Conservation (phyloP, 2,888 invertebrate species). For the Hypselothyrea guttata region DNA sequence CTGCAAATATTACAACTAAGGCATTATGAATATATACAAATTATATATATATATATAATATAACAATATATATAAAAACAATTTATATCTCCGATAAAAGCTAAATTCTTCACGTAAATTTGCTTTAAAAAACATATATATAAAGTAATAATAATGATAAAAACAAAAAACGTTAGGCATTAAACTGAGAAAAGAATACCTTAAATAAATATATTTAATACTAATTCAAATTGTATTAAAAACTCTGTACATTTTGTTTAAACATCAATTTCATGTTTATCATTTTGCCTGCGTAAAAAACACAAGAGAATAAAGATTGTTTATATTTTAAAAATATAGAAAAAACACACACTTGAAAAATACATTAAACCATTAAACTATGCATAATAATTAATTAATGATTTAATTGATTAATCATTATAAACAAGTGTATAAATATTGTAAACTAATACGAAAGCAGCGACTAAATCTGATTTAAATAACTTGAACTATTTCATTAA, state of each 20-base stretch:
- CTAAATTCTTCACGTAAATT: conserved; percentile 31
- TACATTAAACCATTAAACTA: conserved; percentile 9
- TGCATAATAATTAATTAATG: conserved; percentile 34
- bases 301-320: conserved; percentile 81
- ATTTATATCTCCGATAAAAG: conserved; percentile 3
- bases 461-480: conserved; percentile 47
- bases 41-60: conserved; percentile 25
- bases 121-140: conserved; percentile 28
- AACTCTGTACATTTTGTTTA: conserved; percentile 14
- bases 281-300: conserved; percentile 48
- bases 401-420: conserved; percentile 14
- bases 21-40: conserved; percentile 53
- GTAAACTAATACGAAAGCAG: conserved; percentile 43
- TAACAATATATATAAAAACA: conserved; percentile 15
- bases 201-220: conserved; percentile 26
- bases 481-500: conserved; percentile 25
- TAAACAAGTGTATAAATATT: conserved; percentile 54
- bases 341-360: conserved; percentile 34
- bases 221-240: conserved; percentile 21
- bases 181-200: conserved; percentile 33
- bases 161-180: conserved; percentile 25
- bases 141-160: conserved; percentile 18
- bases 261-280: conserved; percentile 24
- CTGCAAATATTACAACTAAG: conserved; percentile 72
- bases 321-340: conserved; percentile 79